Percentiles rank a stretch among this genome's conserved stretches.
Evolutionary conservation across 2,113 vertebrate genomes (phyloP).

Genomic region (Ctenodactylus gundi): DNA sequence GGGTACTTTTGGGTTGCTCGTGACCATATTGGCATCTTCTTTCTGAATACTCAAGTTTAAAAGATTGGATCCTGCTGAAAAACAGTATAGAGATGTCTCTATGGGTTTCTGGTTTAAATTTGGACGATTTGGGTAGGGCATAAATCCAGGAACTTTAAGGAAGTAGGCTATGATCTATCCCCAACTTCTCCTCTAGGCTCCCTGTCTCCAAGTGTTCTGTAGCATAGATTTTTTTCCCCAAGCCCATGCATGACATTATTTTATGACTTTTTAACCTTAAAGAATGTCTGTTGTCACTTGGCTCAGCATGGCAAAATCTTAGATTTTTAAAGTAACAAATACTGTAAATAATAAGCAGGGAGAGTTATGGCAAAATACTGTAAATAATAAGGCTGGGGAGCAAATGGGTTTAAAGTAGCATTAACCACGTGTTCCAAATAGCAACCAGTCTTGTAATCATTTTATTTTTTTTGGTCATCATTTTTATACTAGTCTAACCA

Average conservation of each 20-base stretch:
- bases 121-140: constrained; percentile 39
- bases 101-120: constrained; percentile 62
- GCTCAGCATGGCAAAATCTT: constrained; percentile 50
- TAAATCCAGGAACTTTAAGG: constrained; percentile 40
- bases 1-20: constrained; percentile 19
- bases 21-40: not conserved
- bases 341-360: too few species aligned
- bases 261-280: constrained; percentile 77
- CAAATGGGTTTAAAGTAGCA: not conserved
- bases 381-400: not conserved
- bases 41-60: constrained; percentile 15
- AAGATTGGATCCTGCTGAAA: constrained; percentile 36
- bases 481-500: not conserved
- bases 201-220: constrained; percentile 65
- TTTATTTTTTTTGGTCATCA: too few species aligned
- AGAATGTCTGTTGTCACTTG: constrained; percentile 76
- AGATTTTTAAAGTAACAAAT: too few species aligned
- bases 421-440: not conserved
- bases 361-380: too few species aligned
- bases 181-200: not conserved
- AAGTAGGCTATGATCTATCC: not conserved
- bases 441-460: not conserved
- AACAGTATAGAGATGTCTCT: constrained; percentile 17
- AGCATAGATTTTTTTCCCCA: constrained; percentile 75
- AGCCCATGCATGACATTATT: constrained; percentile 77